Base-by-base conservation (phyloP, 2,797 vertebrate species). In the Momotus momota region DNA sequence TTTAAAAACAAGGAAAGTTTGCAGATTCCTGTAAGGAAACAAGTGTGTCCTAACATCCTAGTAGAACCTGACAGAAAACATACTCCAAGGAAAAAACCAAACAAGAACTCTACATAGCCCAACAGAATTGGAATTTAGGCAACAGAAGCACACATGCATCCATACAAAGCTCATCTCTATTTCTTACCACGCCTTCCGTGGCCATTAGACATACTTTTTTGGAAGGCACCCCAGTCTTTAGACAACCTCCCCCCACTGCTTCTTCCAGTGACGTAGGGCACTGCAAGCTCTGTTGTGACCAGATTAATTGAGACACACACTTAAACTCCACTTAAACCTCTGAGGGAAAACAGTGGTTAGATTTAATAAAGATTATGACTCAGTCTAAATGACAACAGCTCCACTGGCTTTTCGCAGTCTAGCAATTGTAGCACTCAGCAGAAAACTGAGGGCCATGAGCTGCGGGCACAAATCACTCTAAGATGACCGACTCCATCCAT, bases 1-100 rank as follows among this genome's bases (percentile, higher is more conserved):
- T 91, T 89, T 29, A 60, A 80, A 90, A 84, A 7, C 19, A 84
- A 69, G 54, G 14, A 58, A 62, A 77, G 46, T 4, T 18, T 84
- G 8, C 54, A 88, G 45, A 72, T 71, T 88, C 38, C 38, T 27
- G 1, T 35, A 54, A 88, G 49, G 61, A 78, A 93, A 46, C 22
- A 69, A 81, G 54, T 8, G 0, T 0, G 78, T 49, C 29, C 35
- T 31, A 58, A 27, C 7, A 58, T 40, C 38, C 38, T 33, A 38
- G 5, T 20, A 71, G 61, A 86, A 60, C 10, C 57, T 31, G 14
- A n/a, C 21, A 79, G 66, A 84, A 81, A 51, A 79, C 0, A 0
- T 22, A 40, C 20, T 77, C 33, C 48, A 51, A 85, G 72, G 6
- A 35, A 11, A 77, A 41, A 81, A 33, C 1, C 35, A 55, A 51